Conservation (phyloP, 2,113 vertebrate species). For the Coryphaenoides rupestris region DNA sequence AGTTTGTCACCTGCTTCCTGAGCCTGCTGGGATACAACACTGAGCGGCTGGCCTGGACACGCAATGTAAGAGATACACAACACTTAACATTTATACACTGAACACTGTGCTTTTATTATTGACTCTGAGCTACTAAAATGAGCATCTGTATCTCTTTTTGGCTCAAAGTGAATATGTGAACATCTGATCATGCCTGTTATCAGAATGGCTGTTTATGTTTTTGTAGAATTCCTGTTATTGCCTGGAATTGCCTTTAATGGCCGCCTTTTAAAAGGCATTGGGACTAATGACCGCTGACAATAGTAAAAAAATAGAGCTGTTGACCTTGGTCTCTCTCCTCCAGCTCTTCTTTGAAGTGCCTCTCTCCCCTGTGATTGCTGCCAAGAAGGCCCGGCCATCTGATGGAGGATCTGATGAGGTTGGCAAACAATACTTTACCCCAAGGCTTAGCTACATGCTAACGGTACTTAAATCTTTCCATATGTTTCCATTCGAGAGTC, state of each 20-base stretch:
- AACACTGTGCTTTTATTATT: no score
- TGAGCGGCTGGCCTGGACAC: conserved; percentile 87
- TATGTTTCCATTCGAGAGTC: no score
- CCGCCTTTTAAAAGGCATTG: no score
- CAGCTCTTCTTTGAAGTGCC: conserved; percentile 96
- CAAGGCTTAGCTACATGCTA: no score
- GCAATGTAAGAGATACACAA: conserved; percentile 75
- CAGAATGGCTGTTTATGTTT: no score
- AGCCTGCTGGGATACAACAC: conserved; percentile 98
- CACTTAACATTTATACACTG: not conserved
- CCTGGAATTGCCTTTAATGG: no score
- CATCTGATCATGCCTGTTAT: no score
- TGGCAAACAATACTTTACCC: conserved; percentile 44
- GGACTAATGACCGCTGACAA: not conserved
- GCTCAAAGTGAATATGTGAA: no score
- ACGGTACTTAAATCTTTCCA: no score
- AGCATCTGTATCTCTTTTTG: no score
- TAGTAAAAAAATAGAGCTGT: not conserved
- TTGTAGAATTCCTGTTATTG: no score
- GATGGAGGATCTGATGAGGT: conserved; percentile 95
- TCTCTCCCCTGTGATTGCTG: conserved; percentile 94
- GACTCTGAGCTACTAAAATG: no score
- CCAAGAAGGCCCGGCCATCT: conserved; percentile 94
- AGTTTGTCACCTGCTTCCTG: conserved; percentile 94
- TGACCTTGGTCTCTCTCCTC: conserved; percentile 27